A percentile compares a stretch with the other conserved stretches of the same genome.
These are phyloP conservation scores for Gracilinanus agilis DNA, from an alignment of 2,113 vertebrate genomes.

Conservation along the genomic window DNA sequence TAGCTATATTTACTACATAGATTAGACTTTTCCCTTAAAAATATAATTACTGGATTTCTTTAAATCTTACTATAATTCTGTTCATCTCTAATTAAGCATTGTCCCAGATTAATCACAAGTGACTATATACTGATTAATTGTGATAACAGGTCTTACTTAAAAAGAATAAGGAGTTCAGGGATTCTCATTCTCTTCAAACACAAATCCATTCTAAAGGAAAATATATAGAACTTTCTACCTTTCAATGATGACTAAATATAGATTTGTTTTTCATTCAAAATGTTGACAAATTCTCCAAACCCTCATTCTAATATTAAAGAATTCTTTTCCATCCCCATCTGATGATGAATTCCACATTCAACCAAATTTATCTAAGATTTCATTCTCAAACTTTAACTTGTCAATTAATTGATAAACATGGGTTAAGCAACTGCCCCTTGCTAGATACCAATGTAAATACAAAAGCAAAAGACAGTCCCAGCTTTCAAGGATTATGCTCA, in stretches of 20 bases:
- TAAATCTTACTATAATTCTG: no score
- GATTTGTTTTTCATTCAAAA: not conserved
- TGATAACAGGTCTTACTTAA: no score
- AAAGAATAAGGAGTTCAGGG: no score
- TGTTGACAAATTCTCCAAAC: not conserved
- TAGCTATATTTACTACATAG: no score
- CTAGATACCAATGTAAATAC: not conserved
- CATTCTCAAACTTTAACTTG: constrained; percentile 24
- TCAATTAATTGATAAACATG: not conserved
- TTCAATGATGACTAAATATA: not conserved
- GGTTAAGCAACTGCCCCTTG: not conserved
- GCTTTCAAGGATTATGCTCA: not conserved
- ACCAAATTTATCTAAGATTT: not conserved
- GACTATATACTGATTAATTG: no score
- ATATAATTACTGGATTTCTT: no score
- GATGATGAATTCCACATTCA: not conserved
- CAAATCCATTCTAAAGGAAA: not conserved
- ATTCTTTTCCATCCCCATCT: not conserved
- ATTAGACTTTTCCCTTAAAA: no score
- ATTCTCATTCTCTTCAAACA: not conserved
- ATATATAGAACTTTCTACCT: not conserved
- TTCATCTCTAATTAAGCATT: no score
- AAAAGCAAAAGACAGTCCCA: not conserved
- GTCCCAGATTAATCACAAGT: no score
- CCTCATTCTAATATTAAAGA: not conserved